Conservation (phyloP, 35 echinoderm and acorn worm genomes). For the Patiria miniata region DNA sequence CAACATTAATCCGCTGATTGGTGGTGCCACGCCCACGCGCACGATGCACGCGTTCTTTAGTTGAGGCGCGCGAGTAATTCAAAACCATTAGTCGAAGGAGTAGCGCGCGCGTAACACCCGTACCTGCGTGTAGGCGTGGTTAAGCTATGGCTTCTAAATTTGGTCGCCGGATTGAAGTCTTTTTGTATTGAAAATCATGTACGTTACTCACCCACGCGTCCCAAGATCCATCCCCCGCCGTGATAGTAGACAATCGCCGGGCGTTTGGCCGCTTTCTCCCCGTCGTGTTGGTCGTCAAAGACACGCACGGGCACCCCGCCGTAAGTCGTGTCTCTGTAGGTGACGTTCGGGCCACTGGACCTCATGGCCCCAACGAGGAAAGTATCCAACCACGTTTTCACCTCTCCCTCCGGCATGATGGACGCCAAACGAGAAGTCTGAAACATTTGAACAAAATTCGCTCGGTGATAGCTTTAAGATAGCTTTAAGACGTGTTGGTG, state of each 20-base stretch:
- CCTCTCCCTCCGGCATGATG: background rate
- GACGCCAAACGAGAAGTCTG: background rate
- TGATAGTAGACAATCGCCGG: conserved; percentile 46
- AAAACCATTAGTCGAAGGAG: too few relatives aligned
- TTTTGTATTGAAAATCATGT: too few relatives aligned
- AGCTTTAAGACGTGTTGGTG: too few relatives aligned
- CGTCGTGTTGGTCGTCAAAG: background rate
- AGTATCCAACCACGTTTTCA: background rate
- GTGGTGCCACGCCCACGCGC: too few relatives aligned
- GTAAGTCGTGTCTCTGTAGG: background rate
- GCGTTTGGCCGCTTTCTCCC: too few relatives aligned
- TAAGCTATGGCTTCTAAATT: too few relatives aligned
- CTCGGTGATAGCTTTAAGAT: background rate
- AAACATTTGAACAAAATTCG: background rate
- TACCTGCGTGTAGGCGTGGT: too few relatives aligned
- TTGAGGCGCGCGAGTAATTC: too few relatives aligned
- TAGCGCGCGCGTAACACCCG: too few relatives aligned
- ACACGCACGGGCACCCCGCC: conserved; percentile 31
- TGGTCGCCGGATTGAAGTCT: too few relatives aligned
- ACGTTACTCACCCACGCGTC: conserved; percentile 29
- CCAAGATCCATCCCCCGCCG: conserved; percentile 30
- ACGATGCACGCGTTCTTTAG: too few relatives aligned
- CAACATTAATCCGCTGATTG: too few relatives aligned
- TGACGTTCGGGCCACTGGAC: background rate
- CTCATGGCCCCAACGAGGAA: background rate